These are phyloP conservation scores for Ernsta delagoae DNA, from an alignment of 2,888 invertebrate species.

Conservation along the genomic window DNA sequence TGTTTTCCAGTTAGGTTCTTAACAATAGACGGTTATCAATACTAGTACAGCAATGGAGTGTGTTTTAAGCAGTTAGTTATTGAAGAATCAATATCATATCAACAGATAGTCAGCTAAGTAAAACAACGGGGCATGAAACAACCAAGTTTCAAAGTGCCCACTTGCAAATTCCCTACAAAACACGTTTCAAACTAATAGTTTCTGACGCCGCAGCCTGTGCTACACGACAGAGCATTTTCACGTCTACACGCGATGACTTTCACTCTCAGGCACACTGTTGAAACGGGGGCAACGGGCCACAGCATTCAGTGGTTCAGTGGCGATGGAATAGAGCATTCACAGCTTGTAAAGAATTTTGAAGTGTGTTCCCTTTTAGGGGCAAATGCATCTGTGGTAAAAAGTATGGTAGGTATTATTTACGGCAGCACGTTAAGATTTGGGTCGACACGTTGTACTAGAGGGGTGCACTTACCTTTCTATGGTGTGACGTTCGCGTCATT, in stretches of 20 bases:
- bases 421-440: neutral
- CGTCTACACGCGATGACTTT: slow-evolving; percentile 54
- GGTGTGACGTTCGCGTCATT: neutral
- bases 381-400: no score
- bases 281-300: slow-evolving; percentile 54
- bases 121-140: no score
- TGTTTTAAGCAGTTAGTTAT: no score
- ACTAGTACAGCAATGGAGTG: no score
- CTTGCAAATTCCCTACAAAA: neutral
- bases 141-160: no score
- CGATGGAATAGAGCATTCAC: slow-evolving; percentile 48
- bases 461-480: neutral
- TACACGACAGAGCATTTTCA: slow-evolving; percentile 27
- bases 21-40: no score
- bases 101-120: no score
- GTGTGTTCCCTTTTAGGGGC: slow-evolving; percentile 41
- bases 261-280: slow-evolving; percentile 50
- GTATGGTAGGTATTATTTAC: slow-evolving; percentile 8
- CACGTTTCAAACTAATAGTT: neutral
- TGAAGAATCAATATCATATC: no score
- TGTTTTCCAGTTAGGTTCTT: no score
- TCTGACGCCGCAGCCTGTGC: neutral
- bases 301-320: slow-evolving; percentile 44
- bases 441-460: neutral
- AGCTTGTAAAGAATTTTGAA: slow-evolving; percentile 40